Percentiles rank a stretch among this genome's conserved stretches.
Evolutionary conservation across 2,888 invertebrate species (phyloP).

Genomic region (Papilio elwesi): DNA sequence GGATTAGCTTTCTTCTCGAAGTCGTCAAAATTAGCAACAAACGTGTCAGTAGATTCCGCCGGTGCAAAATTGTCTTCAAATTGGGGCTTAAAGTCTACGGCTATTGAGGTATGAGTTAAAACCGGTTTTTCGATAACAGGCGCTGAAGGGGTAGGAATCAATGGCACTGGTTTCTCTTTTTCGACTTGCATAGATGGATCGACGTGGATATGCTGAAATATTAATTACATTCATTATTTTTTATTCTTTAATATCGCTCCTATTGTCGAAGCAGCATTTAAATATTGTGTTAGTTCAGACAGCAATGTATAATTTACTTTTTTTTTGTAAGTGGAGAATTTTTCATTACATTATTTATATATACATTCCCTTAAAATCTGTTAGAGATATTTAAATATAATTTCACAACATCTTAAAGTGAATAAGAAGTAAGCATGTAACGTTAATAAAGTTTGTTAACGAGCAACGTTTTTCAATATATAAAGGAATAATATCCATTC

Average conservation of each 20-base stretch:
- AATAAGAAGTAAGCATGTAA: too few relatives aligned
- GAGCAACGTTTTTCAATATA: background rate
- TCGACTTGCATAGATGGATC: constrained; percentile 60
- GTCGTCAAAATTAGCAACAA: constrained; percentile 88
- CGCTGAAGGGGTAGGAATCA: constrained; percentile 48
- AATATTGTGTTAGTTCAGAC: too few relatives aligned
- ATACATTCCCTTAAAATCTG: too few relatives aligned
- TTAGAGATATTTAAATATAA: too few relatives aligned
- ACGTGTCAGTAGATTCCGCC: constrained; percentile 73
- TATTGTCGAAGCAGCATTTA: too few relatives aligned
- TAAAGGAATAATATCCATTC: background rate
- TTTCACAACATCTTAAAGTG: too few relatives aligned
- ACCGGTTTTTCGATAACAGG: constrained; percentile 49
- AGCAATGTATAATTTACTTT: too few relatives aligned
- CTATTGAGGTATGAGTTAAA: constrained; percentile 32
- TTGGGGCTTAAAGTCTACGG: constrained; percentile 74
- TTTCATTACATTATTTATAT: too few relatives aligned
- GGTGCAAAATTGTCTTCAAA: constrained; percentile 87
- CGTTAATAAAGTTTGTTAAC: too few relatives aligned
- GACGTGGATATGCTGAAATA: constrained; percentile 71
- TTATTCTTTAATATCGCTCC: background rate
- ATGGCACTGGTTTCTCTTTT: constrained; percentile 57
- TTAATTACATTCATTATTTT: background rate
- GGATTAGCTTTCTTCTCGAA: constrained; percentile 83
- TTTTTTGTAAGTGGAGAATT: too few relatives aligned